Evolutionary conservation across 2,888 invertebrate genomes (phyloP).

Genomic region (Chrysomela aeneicollis): DNA sequence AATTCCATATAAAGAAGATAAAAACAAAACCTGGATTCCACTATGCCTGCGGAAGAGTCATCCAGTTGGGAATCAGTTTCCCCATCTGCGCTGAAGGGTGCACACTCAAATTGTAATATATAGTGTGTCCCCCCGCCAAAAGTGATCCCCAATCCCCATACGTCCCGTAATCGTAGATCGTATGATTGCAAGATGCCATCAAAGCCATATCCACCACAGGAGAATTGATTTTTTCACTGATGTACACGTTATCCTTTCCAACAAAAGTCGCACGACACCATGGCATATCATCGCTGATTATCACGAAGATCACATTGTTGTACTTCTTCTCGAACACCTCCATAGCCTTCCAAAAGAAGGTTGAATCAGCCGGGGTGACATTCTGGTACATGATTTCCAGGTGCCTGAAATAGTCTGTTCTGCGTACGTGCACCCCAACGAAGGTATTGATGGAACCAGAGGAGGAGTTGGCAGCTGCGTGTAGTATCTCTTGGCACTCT

Average conservation of each 20-base stretch:
- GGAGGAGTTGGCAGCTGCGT: neutral
- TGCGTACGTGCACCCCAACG: neutral
- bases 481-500: neutral
- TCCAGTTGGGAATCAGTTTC: neutral
- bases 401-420: neutral
- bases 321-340: neutral
- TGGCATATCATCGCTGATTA: neutral
- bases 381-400: neutral
- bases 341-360: neutral
- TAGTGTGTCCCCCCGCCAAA: neutral
- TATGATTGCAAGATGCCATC: conserved; percentile 1
- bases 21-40: no score
- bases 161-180: neutral
- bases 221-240: neutral
- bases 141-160: neutral
- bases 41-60: no score
- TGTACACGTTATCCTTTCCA: neutral
- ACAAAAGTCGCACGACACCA: neutral
- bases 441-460: neutral
- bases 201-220: neutral
- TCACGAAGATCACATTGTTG: neutral
- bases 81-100: neutral
- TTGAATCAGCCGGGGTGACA: neutral
- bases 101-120: neutral
- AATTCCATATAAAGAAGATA: no score